Percentiles rank a stretch among this genome's conserved stretches.
Conservation (phyloP, 2,888 invertebrate species). For the Leptodirus hochenwartii region DNA sequence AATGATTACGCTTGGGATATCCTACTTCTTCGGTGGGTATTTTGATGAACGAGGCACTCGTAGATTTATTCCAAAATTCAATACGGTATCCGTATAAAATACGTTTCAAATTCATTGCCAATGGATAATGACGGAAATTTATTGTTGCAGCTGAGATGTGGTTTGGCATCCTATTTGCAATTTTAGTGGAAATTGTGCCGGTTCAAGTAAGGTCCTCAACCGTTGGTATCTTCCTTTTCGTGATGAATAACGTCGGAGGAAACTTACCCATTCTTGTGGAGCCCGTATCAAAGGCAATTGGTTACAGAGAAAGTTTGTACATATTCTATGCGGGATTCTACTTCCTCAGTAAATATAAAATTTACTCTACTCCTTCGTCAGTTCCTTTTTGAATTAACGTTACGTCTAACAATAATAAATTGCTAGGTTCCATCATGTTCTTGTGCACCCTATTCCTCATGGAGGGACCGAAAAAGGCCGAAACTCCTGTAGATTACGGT, state of each 20-base stretch:
- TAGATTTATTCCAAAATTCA: not conserved
- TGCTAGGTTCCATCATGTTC: slow-evolving; percentile 62
- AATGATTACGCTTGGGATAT: slow-evolving; percentile 72
- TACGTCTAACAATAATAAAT: too few relatives aligned
- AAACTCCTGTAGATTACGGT: slow-evolving; percentile 15
- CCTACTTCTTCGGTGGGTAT: slow-evolving; percentile 66
- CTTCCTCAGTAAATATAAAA: slow-evolving; percentile 52
- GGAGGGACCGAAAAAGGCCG: slow-evolving; percentile 26
- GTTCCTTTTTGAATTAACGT: too few relatives aligned
- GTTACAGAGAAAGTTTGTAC: slow-evolving; percentile 68
- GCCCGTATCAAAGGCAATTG: slow-evolving; percentile 63
- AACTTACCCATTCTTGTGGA: slow-evolving; percentile 78
- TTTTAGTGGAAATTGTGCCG: slow-evolving; percentile 77
- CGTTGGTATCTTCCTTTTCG: slow-evolving; percentile 73
- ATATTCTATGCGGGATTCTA: slow-evolving; percentile 82
- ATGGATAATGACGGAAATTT: not conserved
- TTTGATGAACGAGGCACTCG: not conserved
- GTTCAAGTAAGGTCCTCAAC: slow-evolving; percentile 65
- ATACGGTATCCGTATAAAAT: not conserved
- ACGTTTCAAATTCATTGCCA: not conserved
- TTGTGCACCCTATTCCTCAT: slow-evolving; percentile 65
- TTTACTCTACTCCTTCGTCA: not conserved
- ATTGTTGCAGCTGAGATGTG: slow-evolving; percentile 67
- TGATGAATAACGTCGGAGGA: slow-evolving; percentile 85
- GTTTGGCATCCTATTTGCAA: slow-evolving; percentile 84